Evolutionary conservation across 2,113 vertebrate species (phyloP), one percentile per base, ranked within the genome.

Genomic region (Zonotrichia leucophrys): DNA sequence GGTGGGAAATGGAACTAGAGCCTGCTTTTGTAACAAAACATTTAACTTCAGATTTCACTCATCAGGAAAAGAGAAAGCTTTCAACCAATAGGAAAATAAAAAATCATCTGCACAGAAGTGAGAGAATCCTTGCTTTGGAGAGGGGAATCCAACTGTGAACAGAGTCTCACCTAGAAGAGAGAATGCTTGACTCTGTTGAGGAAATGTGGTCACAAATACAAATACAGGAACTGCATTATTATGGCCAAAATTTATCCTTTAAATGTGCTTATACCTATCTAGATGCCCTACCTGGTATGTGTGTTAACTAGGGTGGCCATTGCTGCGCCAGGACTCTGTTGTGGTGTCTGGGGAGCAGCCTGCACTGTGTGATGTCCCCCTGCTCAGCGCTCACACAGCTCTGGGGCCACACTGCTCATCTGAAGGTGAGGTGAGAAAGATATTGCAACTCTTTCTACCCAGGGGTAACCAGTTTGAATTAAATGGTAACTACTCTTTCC

Each of bases 271-370:
- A n/a, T 42, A 22, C 37, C 42, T 28, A 12, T 37, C 28, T 37
- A n/a, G 31, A 13, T 56, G 42, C 50, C 67, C 20, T 49, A 3
- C 12, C 5, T 77, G 16, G 37, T 22, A 31, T 25, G 17, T n/a
- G 20, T 11, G 15, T 37, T 46, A 55, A 31, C 13, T 2, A 23
- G n/a, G 55, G n/a, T 3, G 47, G 63, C 7, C 16, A 10, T 2
- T 60, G 47, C 56, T 35, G 35, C 42, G 72, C 53, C 11, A 11
- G 2, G 2, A 50, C 46, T 9, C 18, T 31, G 39, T 18, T 49
- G 19, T 2, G 12, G n/a, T 22, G 50, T 56, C 44, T 50, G 0
- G 0, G 47, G 68, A 60, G 11, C 2, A 21, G 14, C 12, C 33
- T 35, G 33, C 2, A 3, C 12, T 53, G 27, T 6, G 30, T 75